These are phyloP conservation scores for Cyphomyrus plagiostoma DNA, from an alignment of 2,113 vertebrate species.

Conservation along the genomic window DNA sequence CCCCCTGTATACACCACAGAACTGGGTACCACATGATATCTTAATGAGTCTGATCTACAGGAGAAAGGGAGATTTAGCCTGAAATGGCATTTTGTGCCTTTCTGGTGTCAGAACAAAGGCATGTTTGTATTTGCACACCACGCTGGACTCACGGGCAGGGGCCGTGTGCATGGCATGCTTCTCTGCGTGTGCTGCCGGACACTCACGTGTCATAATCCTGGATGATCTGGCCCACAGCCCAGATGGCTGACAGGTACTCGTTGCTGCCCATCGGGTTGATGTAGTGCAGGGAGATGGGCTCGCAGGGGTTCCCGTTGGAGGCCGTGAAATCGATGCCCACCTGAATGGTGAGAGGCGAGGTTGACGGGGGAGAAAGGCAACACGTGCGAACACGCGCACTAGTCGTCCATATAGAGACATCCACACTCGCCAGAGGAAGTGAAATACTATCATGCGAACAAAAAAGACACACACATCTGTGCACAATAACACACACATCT, in stretches of 20 bases:
- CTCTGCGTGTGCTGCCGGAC: background rate
- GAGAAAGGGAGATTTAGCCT: background rate
- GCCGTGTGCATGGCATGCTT: background rate
- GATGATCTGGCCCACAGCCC: conserved; percentile 96
- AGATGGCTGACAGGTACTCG: conserved; percentile 88
- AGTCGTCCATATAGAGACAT: background rate
- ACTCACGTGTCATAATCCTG: conserved; percentile 97
- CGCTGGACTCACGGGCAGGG: background rate
- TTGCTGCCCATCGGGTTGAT: conserved; percentile 95
- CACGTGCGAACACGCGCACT: background rate
- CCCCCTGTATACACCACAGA: background rate
- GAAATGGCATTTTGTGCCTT: background rate
- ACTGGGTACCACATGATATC: background rate
- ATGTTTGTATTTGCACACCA: background rate
- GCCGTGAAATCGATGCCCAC: conserved; percentile 98
- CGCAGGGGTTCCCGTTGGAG: conserved; percentile 89
- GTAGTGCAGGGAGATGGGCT: conserved; percentile 89
- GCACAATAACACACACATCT: background rate
- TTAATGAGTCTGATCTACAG: background rate
- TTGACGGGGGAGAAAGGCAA: background rate
- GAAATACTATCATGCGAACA: background rate
- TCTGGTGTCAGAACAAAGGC: background rate
- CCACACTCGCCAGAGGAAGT: background rate
- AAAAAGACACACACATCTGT: background rate
- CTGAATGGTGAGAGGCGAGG: conserved; percentile 46